Evolutionary conservation across 2,797 vertebrate species (phyloP).

Genomic region (Hydrophis major): DNA sequence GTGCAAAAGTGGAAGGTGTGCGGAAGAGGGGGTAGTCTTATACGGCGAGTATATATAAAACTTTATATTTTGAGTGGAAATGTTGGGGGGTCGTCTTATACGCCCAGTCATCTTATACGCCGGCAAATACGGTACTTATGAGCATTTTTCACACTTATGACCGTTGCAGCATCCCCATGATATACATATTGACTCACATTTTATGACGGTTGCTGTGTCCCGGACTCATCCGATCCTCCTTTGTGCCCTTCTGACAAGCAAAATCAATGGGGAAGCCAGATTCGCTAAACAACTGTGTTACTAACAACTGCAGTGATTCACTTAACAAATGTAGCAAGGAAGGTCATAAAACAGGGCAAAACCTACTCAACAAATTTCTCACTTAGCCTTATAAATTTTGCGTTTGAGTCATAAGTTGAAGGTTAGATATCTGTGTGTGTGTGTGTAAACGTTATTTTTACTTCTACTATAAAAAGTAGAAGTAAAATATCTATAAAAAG

Average conservation of each 20-base stretch:
- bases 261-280: not conserved
- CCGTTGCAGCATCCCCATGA: not conserved
- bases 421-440: not conserved
- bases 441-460: too few species aligned
- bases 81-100: too few species aligned
- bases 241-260: not conserved
- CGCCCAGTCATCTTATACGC: too few species aligned
- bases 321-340: not conserved
- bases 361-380: too few species aligned
- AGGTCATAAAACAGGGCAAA: not conserved
- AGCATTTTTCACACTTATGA: not conserved
- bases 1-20: too few species aligned
- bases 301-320: not conserved
- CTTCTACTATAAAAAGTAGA: too few species aligned
- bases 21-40: too few species aligned
- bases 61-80: too few species aligned
- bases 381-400: not conserved
- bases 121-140: not conserved
- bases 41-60: too few species aligned
- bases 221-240: not conserved
- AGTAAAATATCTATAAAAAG: not conserved
- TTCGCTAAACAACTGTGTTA: not conserved
- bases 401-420: not conserved
- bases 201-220: not conserved
- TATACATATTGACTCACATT: not conserved